Percentiles rank a stretch among this genome's conserved stretches.
Conservation (phyloP, 2,113 vertebrate species). For the Aptenodytes forsteri region DNA sequence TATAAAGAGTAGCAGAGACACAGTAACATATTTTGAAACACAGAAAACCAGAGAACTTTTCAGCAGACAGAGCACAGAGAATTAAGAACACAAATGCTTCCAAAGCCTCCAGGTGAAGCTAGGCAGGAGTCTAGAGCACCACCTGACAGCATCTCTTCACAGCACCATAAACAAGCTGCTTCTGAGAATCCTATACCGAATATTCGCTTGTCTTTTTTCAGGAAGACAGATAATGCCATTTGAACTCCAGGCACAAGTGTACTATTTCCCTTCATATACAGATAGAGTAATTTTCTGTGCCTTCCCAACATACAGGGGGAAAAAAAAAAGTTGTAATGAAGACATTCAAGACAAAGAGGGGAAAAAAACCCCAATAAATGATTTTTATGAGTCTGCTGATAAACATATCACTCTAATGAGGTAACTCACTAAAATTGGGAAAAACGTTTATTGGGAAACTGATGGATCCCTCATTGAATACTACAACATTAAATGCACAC, state of each 20-base stretch:
- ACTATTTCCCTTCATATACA: neutral
- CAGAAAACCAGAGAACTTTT: neutral
- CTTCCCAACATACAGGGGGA: neutral
- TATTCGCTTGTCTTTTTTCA: neutral
- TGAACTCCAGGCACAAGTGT: neutral
- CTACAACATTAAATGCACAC: neutral
- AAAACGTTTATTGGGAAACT: neutral
- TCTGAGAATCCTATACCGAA: neutral
- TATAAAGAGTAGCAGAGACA: neutral
- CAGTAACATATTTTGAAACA: neutral
- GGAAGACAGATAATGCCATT: neutral
- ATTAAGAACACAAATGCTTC: neutral
- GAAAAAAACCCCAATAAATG: accelerated
- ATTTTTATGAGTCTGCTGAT: neutral
- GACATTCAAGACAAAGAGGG: neutral
- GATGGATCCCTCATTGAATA: neutral
- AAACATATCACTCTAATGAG: accelerated
- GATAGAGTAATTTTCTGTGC: neutral
- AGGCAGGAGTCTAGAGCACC: neutral
- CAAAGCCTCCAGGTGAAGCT: neutral
- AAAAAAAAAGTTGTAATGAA: neutral
- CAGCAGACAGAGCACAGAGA: neutral
- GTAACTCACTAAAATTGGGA: neutral
- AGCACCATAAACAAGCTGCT: neutral
- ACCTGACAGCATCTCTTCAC: neutral